Base-by-base conservation (phyloP, 2,797 vertebrate genomes). In the Bothrops alternatus region DNA sequence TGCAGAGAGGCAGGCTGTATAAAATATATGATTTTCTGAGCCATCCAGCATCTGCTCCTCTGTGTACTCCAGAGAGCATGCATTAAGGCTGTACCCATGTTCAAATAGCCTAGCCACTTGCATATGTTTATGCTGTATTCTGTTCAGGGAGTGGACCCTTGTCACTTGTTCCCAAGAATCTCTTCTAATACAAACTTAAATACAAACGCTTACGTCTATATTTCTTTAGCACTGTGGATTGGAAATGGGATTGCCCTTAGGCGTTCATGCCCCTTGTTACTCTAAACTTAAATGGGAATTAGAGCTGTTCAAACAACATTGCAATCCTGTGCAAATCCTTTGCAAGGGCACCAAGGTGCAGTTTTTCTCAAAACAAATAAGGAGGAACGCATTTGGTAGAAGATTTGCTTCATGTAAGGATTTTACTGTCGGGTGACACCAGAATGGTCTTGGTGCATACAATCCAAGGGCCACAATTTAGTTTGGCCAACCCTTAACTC, bases 61-160 rank as follows among this genome's bases (percentile, higher is more conserved):
- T 73, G 6, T 28, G 12, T 60, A 56, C 58, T 93, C 87, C 25
- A 47, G 55, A 61, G 86, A 88, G 65, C 65, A 82, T 42, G 82
- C 86, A 91, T 32, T 26, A 2, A 58, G 55, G 85, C 20, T 26
- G 12, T 87, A 63, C 69, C 69, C n/a, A 2, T 55, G 25, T 55
- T 93, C 53, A 61, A 89, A 90, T 73, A 65, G 85, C 89, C 37
- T 73, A 60, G 50, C 55, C 92, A 87, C 89, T 32, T 53, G n/a
- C 12, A 87, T 57, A 47, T 60, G 47, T 61, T 91, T 56, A 60
- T 55, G 25, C 14, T 53, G 8, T 53, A 13, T 7, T 4, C 8
- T 11, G 10, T 88, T 20, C 65, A 82, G 86, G 73, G 16, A 28
- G 20, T 56, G 87, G 88, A 50, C 47, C 56, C 28, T 82, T 89